A percentile compares a stretch with the other conserved stretches of the same genome.
phyloP scores from a whole-genome alignment of 1,140 invertebrate genomes.

The Anthonomus grandis region DNA sequence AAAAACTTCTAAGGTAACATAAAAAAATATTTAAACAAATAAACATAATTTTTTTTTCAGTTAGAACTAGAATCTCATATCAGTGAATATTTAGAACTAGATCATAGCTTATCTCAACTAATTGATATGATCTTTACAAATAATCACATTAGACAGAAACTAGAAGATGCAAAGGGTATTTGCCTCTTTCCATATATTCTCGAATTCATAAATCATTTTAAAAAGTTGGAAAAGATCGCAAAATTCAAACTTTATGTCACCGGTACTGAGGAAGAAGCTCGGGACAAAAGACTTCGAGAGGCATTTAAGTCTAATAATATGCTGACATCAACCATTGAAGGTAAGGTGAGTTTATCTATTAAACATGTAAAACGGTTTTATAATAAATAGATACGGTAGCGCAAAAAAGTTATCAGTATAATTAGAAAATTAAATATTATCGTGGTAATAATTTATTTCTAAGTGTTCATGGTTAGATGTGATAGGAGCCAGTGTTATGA shows the following conservation, averaged over 20 bases:
- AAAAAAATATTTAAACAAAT: no score
- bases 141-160: slow-evolving; percentile 21
- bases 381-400: no score
- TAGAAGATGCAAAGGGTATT: slow-evolving; percentile 1
- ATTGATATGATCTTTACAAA: slow-evolving; percentile 25
- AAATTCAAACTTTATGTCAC: slow-evolving; percentile 33
- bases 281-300: slow-evolving; percentile 31
- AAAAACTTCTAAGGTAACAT: no score
- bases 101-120: slow-evolving; percentile 20
- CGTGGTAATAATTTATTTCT: no score
- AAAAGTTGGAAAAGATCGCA: slow-evolving; percentile 27
- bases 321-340: slow-evolving; percentile 26
- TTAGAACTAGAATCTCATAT: no score
- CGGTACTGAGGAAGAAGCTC: slow-evolving; percentile 36
- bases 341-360: slow-evolving; percentile 17
- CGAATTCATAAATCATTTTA: slow-evolving; percentile 27
- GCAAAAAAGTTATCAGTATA: no score
- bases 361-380: neutral
- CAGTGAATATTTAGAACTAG: no score
- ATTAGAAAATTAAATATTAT: no score
- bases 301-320: slow-evolving; percentile 38
- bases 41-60: no score
- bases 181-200: slow-evolving; percentile 14
- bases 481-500: no score
- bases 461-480: no score